Evolutionary conservation across 2,888 invertebrate genomes (phyloP).

Genomic region (Chloroclysta siterata): DNA sequence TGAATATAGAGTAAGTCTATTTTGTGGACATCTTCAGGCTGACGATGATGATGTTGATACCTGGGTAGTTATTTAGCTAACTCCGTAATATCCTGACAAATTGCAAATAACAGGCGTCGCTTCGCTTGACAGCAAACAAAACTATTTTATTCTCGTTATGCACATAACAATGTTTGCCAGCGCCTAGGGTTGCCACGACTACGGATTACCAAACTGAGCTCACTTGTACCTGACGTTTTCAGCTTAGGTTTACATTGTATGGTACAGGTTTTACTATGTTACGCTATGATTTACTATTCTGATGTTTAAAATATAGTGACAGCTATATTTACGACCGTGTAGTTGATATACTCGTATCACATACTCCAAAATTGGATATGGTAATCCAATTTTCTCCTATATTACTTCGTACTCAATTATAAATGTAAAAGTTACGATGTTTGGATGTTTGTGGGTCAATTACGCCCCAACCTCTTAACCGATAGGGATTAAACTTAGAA

Average conservation of each 20-base stretch:
- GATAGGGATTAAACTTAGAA: no score
- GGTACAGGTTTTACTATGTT: neutral
- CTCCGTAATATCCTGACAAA: slow-evolving; percentile 10
- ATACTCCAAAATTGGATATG: no score
- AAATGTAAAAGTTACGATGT: no score
- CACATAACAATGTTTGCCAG: slow-evolving; percentile 36
- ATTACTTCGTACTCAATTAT: no score
- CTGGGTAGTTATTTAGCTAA: neutral
- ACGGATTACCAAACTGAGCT: neutral
- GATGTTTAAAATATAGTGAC: no score
- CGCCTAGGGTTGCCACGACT: slow-evolving; percentile 17
- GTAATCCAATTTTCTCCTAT: no score
- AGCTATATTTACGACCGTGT: no score
- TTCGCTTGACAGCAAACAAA: slow-evolving; percentile 37
- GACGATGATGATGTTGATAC: no score
- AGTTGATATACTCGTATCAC: no score
- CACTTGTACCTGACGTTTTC: neutral
- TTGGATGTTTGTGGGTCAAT: no score
- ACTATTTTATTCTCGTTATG: slow-evolving; percentile 41
- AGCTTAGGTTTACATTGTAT: neutral
- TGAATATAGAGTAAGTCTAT: no score
- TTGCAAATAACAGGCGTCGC: slow-evolving; percentile 33
- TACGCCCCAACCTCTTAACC: no score
- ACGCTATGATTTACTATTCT: neutral
- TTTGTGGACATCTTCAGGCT: neutral